These are phyloP conservation scores for Harlomillsia oculata DNA, from an alignment of 1,140 invertebrate species.

Conservation along the genomic window DNA sequence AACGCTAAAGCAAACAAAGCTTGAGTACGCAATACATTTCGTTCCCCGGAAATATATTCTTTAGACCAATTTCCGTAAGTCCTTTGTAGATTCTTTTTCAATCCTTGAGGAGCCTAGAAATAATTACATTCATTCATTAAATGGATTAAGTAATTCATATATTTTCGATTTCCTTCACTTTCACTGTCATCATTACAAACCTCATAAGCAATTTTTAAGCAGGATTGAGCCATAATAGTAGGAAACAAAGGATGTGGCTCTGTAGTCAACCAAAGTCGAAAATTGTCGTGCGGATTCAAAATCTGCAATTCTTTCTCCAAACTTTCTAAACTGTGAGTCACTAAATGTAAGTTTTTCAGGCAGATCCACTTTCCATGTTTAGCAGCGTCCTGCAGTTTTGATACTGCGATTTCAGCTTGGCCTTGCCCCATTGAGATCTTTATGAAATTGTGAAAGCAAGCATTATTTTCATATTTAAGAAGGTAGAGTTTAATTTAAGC, in stretches of 20 bases:
- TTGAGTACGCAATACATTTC: conserved; percentile 45
- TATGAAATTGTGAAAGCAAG: conserved; percentile 1
- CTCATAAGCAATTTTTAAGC: conserved; percentile 78
- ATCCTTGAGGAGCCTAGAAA: conserved; percentile 53
- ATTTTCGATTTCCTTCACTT: background rate
- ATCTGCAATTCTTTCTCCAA: conserved; percentile 61
- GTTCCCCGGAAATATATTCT: conserved; percentile 43
- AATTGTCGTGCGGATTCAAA: conserved; percentile 49
- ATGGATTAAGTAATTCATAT: background rate
- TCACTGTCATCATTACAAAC: conserved; percentile 41
- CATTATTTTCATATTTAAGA: background rate
- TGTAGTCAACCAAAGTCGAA: conserved; percentile 67
- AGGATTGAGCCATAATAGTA: conserved; percentile 52
- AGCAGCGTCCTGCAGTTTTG: conserved; percentile 45
- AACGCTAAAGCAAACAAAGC: conserved; percentile 63
- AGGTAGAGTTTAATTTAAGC: no score
- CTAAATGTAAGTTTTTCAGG: conserved; percentile 81
- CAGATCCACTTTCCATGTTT: conserved; percentile 62
- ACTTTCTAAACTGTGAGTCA: conserved; percentile 61
- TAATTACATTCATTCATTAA: background rate
- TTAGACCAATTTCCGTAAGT: conserved; percentile 51
- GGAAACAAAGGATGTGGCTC: conserved; percentile 60
- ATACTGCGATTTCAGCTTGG: conserved; percentile 53
- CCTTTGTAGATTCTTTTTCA: conserved; percentile 53
- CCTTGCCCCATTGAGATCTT: conserved; percentile 66